Percentiles rank a stretch among this genome's conserved stretches.
phyloP scores from a whole-genome alignment of 1,140 invertebrate species.

The Solenopsis fugax region DNA sequence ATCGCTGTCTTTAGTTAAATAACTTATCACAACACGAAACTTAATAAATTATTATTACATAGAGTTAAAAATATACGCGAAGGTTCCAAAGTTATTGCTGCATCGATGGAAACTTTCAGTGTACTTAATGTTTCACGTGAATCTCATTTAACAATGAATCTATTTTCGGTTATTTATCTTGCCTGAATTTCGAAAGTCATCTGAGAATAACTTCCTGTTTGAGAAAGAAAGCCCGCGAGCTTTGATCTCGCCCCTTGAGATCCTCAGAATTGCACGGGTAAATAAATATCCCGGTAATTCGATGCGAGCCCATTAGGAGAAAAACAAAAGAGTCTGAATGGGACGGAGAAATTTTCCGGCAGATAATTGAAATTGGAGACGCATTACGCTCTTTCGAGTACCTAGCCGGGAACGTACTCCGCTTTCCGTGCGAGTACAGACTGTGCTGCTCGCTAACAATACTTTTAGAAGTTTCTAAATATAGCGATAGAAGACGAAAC shows the following conservation, averaged over 20 bases:
- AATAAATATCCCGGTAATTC: slow-evolving; percentile 74
- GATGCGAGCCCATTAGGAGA: slow-evolving; percentile 71
- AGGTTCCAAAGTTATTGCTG: not conserved
- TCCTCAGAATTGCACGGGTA: slow-evolving; percentile 51
- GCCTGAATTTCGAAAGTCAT: slow-evolving; percentile 38
- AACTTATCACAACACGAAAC: not conserved
- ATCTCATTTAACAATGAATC: not conserved
- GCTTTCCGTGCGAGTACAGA: slow-evolving; percentile 9
- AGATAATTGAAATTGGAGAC: slow-evolving; percentile 73
- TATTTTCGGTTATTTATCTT: slow-evolving; percentile 49
- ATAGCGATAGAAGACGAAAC: slow-evolving; percentile 17
- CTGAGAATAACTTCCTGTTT: slow-evolving; percentile 50
- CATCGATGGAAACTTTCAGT: not conserved
- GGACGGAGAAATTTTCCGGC: slow-evolving; percentile 56
- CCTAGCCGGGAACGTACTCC: slow-evolving; percentile 21
- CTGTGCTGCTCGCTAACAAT: slow-evolving; percentile 31
- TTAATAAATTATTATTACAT: slow-evolving; percentile 1
- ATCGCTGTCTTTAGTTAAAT: not conserved
- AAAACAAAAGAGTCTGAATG: slow-evolving; percentile 67
- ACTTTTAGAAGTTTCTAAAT: slow-evolving; percentile 62
- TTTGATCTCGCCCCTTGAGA: slow-evolving; percentile 66
- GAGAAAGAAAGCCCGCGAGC: slow-evolving; percentile 37
- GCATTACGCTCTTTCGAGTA: slow-evolving; percentile 44
- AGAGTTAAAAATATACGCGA: not conserved
- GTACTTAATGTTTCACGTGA: not conserved